Percentiles rank a stretch among this genome's conserved stretches.
These are phyloP conservation scores for Melangyna quadrimaculata DNA, from an alignment of 2,888 invertebrate genomes.

Conservation along the genomic window DNA sequence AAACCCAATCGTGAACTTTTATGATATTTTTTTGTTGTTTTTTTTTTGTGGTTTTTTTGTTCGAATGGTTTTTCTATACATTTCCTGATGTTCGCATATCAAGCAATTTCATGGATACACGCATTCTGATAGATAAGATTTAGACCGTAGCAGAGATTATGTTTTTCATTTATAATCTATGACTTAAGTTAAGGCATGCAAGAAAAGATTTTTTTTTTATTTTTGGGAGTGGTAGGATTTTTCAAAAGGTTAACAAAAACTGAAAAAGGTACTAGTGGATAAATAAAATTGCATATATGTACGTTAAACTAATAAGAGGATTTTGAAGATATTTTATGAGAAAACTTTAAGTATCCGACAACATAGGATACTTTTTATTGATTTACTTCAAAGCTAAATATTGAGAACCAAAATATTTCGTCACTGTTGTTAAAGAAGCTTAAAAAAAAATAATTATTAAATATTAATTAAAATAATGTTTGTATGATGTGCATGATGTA, in stretches of 20 bases:
- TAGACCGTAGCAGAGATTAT: constrained; percentile 44
- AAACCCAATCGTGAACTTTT: background rate
- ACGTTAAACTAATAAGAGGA: background rate
- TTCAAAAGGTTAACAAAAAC: background rate
- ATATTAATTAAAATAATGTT: too few species aligned
- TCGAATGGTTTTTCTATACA: background rate
- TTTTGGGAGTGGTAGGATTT: too few species aligned
- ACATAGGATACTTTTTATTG: too few species aligned
- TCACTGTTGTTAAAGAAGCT: too few species aligned
- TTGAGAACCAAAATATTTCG: too few species aligned
- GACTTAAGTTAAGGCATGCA: background rate
- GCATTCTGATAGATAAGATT: constrained; percentile 36
- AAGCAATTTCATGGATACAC: constrained; percentile 63
- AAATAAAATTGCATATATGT: background rate
- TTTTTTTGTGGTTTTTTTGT: background rate
- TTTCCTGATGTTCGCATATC: constrained; percentile 38
- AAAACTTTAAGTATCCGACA: background rate
- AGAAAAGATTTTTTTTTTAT: background rate
- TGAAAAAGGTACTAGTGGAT: background rate
- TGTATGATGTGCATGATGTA: too few species aligned
- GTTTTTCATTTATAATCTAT: background rate
- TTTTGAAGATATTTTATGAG: background rate
- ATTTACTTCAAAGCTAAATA: too few species aligned
- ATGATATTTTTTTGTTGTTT: background rate
- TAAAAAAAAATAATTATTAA: too few species aligned